phyloP scores from a whole-genome alignment of 53 echinoderm and acorn worm species.

The Holothuria leucospilota region DNA sequence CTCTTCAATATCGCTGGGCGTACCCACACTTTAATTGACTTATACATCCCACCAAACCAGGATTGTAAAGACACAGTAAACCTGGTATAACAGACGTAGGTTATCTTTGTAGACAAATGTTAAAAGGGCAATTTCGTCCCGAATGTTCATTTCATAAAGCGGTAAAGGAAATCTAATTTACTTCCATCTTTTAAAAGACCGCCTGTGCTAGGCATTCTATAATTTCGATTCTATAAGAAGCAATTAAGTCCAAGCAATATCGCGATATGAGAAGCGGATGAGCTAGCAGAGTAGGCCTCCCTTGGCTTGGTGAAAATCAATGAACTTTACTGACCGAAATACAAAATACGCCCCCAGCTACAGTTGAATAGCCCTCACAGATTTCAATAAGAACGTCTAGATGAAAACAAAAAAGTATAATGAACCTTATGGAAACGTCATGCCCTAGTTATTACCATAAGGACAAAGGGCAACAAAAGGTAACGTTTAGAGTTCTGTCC shows the following conservation, averaged over 20 bases:
- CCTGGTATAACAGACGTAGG: too few relatives aligned
- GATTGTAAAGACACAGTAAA: too few relatives aligned
- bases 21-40: too few relatives aligned
- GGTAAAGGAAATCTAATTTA: constrained; percentile 31
- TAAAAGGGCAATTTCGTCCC: too few relatives aligned
- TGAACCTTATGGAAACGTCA: constrained; percentile 26
- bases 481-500: too few relatives aligned
- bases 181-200: constrained; percentile 25
- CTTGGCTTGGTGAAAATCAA: constrained; percentile 27
- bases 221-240: constrained; percentile 26
- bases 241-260: constrained; percentile 28
- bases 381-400: constrained; percentile 23
- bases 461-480: background rate
- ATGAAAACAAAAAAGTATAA: constrained; percentile 25
- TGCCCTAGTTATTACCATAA: constrained; percentile 32
- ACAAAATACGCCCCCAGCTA: constrained; percentile 34
- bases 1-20: too few relatives aligned
- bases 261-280: background rate
- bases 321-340: constrained; percentile 49
- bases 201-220: constrained; percentile 23
- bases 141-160: too few relatives aligned
- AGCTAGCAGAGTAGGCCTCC: background rate
- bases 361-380: constrained; percentile 19
- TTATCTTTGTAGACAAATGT: too few relatives aligned
- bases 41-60: too few relatives aligned